Evolutionary conservation across 2,797 vertebrate species (phyloP).

Genomic region (Lacerta bilineata): DNA sequence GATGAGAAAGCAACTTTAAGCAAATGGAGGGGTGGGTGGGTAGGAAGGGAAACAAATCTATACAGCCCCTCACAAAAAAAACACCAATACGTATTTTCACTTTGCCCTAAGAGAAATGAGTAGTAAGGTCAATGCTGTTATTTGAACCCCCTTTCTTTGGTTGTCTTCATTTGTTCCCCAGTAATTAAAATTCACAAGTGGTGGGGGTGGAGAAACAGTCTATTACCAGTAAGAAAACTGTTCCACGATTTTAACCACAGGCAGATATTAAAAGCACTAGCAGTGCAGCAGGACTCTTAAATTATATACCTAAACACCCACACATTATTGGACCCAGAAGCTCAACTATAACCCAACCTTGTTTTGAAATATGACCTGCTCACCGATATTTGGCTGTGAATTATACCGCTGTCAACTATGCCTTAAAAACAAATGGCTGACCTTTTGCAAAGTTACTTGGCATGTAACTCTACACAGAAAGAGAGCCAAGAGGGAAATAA

Average conservation of each 20-base stretch:
- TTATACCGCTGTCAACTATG: background rate
- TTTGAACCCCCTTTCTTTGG: background rate
- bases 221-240: background rate
- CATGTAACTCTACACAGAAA: conserved; percentile 12
- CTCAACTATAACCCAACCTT: conserved; percentile 3
- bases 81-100: conserved; percentile 22
- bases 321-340: background rate
- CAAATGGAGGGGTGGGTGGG: conserved; percentile 1
- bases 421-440: conserved; percentile 3
- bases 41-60: background rate
- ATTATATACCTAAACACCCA: background rate
- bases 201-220: background rate
- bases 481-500: background rate
- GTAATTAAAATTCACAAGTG: background rate
- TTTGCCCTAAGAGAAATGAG: background rate
- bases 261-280: conserved; percentile 22
- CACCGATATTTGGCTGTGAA: conserved; percentile 13
- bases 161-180: background rate
- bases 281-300: background rate
- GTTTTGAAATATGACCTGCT: conserved; percentile 31
- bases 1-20: background rate
- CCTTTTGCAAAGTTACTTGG: conserved; percentile 15
- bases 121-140: conserved; percentile 4
- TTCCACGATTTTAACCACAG: conserved; percentile 19
- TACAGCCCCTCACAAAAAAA: background rate